Conservation (phyloP, 2,113 vertebrate genomes). For the Lynx canadensis region DNA sequence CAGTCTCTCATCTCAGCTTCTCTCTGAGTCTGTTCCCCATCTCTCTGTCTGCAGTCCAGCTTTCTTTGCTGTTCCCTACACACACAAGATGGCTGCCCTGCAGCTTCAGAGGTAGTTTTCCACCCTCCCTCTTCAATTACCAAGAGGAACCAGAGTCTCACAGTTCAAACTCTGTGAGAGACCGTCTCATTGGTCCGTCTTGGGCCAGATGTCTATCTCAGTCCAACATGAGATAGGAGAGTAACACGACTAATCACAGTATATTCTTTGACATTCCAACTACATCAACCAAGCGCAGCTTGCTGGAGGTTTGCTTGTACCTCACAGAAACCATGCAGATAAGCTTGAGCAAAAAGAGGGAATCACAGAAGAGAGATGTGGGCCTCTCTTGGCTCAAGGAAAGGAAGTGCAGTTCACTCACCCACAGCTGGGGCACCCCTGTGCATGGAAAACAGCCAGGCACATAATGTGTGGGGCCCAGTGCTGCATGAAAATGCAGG, state of each 20-base stretch:
- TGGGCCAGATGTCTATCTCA: not conserved
- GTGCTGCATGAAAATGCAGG: not conserved
- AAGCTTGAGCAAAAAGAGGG: not conserved
- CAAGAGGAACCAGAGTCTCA: not conserved
- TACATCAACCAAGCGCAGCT: not conserved
- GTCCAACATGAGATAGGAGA: not conserved
- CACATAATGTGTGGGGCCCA: not conserved
- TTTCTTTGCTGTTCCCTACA: not conserved
- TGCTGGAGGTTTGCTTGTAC: not conserved
- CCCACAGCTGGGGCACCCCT: too few species aligned
- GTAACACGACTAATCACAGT: not conserved
- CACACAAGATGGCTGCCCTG: not conserved
- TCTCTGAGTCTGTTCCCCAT: not conserved
- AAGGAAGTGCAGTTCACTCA: not conserved
- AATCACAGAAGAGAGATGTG: fast-evolving
- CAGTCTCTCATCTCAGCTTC: not conserved
- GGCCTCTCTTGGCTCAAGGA: not conserved
- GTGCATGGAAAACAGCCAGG: not conserved
- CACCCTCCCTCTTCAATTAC: not conserved
- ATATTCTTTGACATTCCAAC: not conserved
- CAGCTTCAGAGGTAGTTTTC: not conserved
- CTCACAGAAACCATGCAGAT: not conserved
- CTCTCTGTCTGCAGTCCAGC: not conserved
- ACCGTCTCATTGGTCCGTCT: not conserved
- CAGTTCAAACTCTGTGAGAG: not conserved